Evolutionary conservation across 2,888 invertebrate genomes (phyloP).

Genomic region (Dascillus cervinus): DNA sequence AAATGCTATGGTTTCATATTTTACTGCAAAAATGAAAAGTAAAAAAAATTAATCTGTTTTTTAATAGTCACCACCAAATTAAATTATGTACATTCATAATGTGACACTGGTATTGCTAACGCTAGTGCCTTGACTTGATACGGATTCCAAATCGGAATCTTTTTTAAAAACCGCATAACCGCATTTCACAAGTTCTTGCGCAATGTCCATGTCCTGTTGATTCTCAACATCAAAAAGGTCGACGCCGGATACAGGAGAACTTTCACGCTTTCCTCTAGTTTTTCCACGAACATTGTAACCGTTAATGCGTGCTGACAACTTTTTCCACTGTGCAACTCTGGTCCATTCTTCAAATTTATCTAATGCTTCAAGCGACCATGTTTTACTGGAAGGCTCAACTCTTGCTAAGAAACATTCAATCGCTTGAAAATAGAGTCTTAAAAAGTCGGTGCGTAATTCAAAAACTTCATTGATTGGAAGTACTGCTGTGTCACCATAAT

Average conservation of each 20-base stretch:
- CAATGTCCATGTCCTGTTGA: conserved; percentile 56
- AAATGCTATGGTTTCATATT: too few relatives aligned
- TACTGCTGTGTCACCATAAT: conserved; percentile 79
- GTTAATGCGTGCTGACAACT: conserved; percentile 66
- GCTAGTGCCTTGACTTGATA: conserved; percentile 27
- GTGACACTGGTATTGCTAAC: conserved; percentile 32
- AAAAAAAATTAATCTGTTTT: too few relatives aligned
- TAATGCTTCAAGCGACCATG: conserved; percentile 57
- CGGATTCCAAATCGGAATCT: conserved; percentile 22
- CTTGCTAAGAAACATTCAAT: conserved; percentile 79
- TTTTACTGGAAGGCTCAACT: conserved; percentile 48
- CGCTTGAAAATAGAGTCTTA: conserved; percentile 71
- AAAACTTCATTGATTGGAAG: conserved; percentile 58
- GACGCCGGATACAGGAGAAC: conserved; percentile 69
- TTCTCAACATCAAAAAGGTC: conserved; percentile 64
- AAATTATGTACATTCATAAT: conserved; percentile 12
- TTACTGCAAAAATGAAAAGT: too few relatives aligned
- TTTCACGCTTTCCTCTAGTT: conserved; percentile 49
- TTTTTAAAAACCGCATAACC: conserved; percentile 48
- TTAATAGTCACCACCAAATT: too few relatives aligned
- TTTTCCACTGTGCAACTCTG: conserved; percentile 74
- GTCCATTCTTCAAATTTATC: conserved; percentile 63
- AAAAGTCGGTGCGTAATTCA: conserved; percentile 67
- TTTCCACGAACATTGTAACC: conserved; percentile 56
- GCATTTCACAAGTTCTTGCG: conserved; percentile 50